Evolutionary conservation across 2,888 invertebrate genomes (phyloP).

Genomic region (Taenaris catops): DNA sequence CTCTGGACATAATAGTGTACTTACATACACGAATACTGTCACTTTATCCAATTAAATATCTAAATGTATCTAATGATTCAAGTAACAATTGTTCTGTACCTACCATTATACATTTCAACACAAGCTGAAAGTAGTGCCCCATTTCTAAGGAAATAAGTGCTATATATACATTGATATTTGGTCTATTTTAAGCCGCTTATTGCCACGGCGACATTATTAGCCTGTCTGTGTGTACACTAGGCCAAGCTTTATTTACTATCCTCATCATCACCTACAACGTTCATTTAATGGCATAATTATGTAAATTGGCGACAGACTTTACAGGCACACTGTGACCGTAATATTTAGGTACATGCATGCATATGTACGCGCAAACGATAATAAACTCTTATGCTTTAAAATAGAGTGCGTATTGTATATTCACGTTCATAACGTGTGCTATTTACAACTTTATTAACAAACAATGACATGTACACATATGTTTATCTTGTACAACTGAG

Average conservation of each 20-base stretch:
- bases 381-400: background rate
- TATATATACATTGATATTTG: constrained; percentile 13
- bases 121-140: constrained; percentile 2
- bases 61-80: no score
- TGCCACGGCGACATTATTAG: constrained; percentile 18
- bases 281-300: constrained; percentile 10
- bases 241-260: constrained; percentile 16
- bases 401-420: no score
- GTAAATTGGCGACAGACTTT: constrained; percentile 5
- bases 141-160: constrained; percentile 8
- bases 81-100: no score
- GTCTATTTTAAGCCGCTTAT: constrained; percentile 19
- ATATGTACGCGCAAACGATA: background rate
- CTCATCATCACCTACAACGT: constrained; percentile 11
- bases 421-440: no score
- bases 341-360: background rate
- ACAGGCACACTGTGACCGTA: background rate
- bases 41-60: no score
- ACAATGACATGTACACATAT: no score
- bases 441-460: no score
- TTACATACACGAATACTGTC: no score
- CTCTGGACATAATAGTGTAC: no score
- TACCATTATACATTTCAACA: background rate
- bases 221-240: constrained; percentile 19
- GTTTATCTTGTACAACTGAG: no score